Conservation (phyloP, 1,140 invertebrate species). For the Drosophila fuyamai region DNA sequence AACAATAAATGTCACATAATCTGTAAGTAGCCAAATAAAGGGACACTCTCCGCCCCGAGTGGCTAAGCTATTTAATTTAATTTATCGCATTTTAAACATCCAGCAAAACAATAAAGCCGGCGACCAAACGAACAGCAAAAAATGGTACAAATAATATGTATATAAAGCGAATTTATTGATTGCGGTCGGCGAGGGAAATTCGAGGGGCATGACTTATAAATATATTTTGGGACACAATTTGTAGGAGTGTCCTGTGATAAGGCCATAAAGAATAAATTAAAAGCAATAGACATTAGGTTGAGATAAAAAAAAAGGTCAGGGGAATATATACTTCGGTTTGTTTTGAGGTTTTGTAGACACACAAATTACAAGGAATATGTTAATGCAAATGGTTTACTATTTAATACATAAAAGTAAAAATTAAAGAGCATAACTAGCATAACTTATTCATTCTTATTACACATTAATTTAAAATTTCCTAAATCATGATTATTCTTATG, state of each 20-base stretch:
- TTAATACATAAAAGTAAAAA: too few relatives aligned
- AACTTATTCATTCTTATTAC: too few relatives aligned
- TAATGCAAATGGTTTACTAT: too few relatives aligned
- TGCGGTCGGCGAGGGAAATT: slow-evolving; percentile 38
- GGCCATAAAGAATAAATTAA: background rate
- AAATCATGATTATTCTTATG: too few relatives aligned
- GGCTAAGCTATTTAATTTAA: slow-evolving; percentile 74
- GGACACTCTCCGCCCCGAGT: slow-evolving; percentile 16
- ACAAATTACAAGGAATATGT: too few relatives aligned
- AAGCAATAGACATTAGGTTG: background rate
- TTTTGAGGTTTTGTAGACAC: background rate
- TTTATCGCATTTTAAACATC: slow-evolving; percentile 82
- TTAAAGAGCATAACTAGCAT: too few relatives aligned
- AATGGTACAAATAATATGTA: slow-evolving; percentile 40
- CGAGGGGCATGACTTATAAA: slow-evolving; percentile 17
- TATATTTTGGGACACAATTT: slow-evolving; percentile 33
- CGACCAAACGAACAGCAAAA: slow-evolving; percentile 25
- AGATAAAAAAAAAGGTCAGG: background rate
- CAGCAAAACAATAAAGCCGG: slow-evolving; percentile 67
- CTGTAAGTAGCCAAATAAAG: slow-evolving; percentile 82
- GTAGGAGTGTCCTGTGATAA: slow-evolving; percentile 30
- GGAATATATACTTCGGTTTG: background rate
- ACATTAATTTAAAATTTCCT: too few relatives aligned
- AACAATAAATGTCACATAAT: slow-evolving; percentile 83
- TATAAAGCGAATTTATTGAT: slow-evolving; percentile 77